A percentile compares a stretch with the other conserved stretches of the same genome.
Conservation (phyloP, 2,113 vertebrate genomes). For the Balaeniceps rex region DNA sequence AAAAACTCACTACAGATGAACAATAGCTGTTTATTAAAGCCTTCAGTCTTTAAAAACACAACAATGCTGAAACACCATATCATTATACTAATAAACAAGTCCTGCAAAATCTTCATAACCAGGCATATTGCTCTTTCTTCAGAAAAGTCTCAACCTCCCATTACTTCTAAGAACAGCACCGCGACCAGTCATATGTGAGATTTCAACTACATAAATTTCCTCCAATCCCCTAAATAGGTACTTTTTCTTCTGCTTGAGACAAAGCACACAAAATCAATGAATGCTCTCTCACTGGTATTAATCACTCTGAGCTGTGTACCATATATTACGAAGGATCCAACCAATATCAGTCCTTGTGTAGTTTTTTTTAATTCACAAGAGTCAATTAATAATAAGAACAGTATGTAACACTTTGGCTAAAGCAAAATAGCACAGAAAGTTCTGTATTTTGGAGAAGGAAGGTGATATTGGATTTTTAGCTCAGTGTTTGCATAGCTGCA, state of each 20-base stretch:
- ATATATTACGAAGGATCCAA: not conserved
- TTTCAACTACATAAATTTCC: not conserved
- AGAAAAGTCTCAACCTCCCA: not conserved
- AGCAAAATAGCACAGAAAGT: not conserved
- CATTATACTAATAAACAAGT: not conserved
- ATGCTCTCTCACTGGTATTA: not conserved
- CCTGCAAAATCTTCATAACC: not conserved
- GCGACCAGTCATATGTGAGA: not conserved
- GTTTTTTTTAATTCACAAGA: not conserved
- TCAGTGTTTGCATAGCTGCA: slow-evolving; percentile 1
- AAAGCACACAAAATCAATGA: not conserved
- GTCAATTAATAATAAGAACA: not conserved
- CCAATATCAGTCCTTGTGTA: not conserved
- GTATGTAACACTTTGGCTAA: not conserved
- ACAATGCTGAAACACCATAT: not conserved
- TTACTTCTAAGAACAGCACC: not conserved
- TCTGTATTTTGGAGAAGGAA: not conserved
- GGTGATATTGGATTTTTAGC: not conserved
- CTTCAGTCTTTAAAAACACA: not conserved
- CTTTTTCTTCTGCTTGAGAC: not conserved
- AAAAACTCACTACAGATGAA: not conserved
- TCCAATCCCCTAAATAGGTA: not conserved
- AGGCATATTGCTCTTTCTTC: not conserved
- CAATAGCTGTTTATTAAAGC: not conserved
- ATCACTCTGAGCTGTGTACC: not conserved